These are phyloP conservation scores for Thymelicus sylvestris DNA, from an alignment of 2,888 invertebrate species.

Conservation along the genomic window DNA sequence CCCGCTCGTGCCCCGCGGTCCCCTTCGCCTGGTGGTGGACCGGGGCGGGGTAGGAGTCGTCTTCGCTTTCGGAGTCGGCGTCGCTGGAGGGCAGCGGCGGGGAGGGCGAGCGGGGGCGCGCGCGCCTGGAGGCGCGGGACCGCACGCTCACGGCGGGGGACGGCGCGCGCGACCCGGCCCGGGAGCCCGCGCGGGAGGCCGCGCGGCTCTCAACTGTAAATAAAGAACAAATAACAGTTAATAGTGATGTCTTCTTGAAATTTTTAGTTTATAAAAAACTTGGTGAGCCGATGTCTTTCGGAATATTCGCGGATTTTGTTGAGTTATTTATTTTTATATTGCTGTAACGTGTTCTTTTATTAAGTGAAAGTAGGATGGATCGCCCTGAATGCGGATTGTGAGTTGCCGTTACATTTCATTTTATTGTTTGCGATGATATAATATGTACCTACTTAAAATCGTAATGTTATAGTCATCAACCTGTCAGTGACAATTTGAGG, in stretches of 20 bases:
- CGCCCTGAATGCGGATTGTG: too few species aligned
- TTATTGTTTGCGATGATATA: too few species aligned
- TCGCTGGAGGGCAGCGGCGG: slow-evolving; percentile 79
- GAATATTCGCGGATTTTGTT: too few species aligned
- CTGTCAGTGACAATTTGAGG: not conserved
- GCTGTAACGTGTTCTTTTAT: too few species aligned
- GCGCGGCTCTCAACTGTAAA: slow-evolving; percentile 75
- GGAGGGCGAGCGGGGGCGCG: slow-evolving; percentile 70
- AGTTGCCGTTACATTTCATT: too few species aligned
- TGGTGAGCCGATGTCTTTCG: too few species aligned
- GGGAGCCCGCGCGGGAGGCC: slow-evolving; percentile 81
- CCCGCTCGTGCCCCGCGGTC: not conserved
- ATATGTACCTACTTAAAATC: too few species aligned
- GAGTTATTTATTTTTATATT: too few species aligned
- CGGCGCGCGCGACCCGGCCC: slow-evolving; percentile 86
- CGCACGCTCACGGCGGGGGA: slow-evolving; percentile 89
- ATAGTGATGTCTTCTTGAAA: not conserved
- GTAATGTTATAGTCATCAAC: too few species aligned
- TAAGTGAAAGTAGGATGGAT: too few species aligned
- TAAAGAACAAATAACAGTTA: not conserved
- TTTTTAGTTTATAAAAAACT: not conserved
- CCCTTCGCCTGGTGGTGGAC: not conserved
- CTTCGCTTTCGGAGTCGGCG: slow-evolving; percentile 86
- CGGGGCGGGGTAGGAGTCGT: slow-evolving; percentile 46
- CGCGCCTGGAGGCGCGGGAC: slow-evolving; percentile 87